phyloP scores from a whole-genome alignment of 2,888 invertebrate species.

The Acrobasis consociella region DNA sequence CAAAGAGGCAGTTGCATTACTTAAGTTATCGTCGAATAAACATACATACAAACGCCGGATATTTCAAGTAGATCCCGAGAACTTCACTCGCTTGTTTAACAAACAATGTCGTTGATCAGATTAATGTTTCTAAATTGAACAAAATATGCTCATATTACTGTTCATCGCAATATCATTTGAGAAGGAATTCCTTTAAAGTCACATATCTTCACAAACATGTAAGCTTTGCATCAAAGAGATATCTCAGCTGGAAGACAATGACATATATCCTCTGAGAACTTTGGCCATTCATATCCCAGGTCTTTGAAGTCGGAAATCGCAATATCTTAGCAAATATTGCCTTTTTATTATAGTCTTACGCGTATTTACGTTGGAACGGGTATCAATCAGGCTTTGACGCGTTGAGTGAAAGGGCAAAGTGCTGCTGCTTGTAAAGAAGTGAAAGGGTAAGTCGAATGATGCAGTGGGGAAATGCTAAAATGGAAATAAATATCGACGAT shows the following conservation, averaged over 20 bases:
- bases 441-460: not conserved
- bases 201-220: not conserved
- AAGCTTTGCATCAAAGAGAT: not conserved
- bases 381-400: not conserved
- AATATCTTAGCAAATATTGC: slow-evolving; percentile 16
- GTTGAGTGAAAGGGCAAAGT: not conserved
- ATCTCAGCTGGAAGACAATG: not conserved
- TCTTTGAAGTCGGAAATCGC: slow-evolving; percentile 12
- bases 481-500: too few species aligned
- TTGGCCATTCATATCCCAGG: not conserved
- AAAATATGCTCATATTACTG: not conserved
- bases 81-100: too few species aligned
- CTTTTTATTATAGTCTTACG: slow-evolving; percentile 6
- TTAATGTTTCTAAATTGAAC: too few species aligned
- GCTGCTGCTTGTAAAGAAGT: not conserved
- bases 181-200: not conserved
- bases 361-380: not conserved
- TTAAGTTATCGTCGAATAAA: too few species aligned
- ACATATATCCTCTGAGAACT: not conserved
- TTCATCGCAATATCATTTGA: not conserved
- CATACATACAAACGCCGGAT: too few species aligned
- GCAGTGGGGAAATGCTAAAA: too few species aligned
- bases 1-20: too few species aligned
- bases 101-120: too few species aligned
- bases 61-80: too few species aligned